Evolutionary conservation across 2,888 invertebrate species (phyloP).

Genomic region (Rugalucina vietnamica): DNA sequence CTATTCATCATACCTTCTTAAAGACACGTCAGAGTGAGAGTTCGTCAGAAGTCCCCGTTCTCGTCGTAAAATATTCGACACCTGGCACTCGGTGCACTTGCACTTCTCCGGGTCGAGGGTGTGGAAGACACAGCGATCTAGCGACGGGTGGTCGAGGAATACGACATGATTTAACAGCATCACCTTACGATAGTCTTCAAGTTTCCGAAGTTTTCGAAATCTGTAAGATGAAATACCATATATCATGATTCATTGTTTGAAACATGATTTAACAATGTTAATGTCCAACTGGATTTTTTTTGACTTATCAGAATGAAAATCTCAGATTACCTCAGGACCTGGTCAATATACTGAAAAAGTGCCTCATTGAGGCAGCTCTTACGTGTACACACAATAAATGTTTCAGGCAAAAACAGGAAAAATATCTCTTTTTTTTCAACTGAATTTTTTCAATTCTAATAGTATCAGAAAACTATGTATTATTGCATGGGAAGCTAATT

Average conservation of each 20-base stretch:
- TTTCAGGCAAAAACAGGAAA: too few species aligned
- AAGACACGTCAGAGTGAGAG: slow-evolving; percentile 13
- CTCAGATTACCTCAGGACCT: too few species aligned
- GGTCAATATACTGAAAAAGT: too few species aligned
- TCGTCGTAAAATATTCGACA: slow-evolving; percentile 89
- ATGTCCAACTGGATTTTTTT: too few species aligned
- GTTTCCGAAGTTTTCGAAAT: slow-evolving; percentile 95
- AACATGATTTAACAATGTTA: too few species aligned
- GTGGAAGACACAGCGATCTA: slow-evolving; percentile 93
- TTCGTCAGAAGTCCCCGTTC: slow-evolving; percentile 86
- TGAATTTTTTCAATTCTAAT: too few species aligned
- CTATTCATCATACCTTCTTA: slow-evolving; percentile 14
- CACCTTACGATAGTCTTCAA: slow-evolving; percentile 97
- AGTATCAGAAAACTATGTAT: too few species aligned
- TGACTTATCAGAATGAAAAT: too few species aligned
- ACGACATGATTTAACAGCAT: slow-evolving; percentile 97
- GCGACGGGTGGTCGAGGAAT: slow-evolving; percentile 97
- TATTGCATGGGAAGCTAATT: too few species aligned
- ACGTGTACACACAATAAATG: too few species aligned
- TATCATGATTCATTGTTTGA: background rate
- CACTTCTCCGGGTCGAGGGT: slow-evolving; percentile 63
- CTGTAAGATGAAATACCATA: slow-evolving; percentile 84
- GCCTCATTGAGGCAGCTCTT: too few species aligned
- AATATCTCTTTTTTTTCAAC: too few species aligned
- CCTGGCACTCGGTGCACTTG: slow-evolving; percentile 84